Evolutionary conservation across 1,140 invertebrate genomes (phyloP).

Genomic region (Drosophila mojavensis): DNA sequence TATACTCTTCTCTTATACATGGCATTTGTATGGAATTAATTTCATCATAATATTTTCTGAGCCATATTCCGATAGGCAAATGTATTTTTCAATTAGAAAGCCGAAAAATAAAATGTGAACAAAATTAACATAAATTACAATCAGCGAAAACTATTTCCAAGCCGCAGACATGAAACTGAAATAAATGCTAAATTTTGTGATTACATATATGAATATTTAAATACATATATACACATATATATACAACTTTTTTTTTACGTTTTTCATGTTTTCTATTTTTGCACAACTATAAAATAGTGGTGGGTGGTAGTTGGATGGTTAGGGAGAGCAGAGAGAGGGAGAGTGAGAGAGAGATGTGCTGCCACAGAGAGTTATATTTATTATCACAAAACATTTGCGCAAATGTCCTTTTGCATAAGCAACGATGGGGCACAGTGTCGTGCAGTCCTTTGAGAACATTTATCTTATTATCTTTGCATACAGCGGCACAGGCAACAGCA

Average conservation of each 20-base stretch:
- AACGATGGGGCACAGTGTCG: slow-evolving; percentile 66
- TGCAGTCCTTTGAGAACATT: slow-evolving; percentile 81
- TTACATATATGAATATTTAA: slow-evolving; percentile 17
- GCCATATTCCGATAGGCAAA: slow-evolving; percentile 13
- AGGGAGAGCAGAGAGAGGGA: not conserved
- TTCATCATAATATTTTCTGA: not conserved
- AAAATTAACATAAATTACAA: slow-evolving; percentile 74
- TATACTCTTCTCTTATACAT: not conserved
- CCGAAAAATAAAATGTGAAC: slow-evolving; percentile 33
- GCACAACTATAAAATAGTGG: slow-evolving; percentile 8
- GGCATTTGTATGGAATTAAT: not conserved
- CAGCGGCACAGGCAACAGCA: slow-evolving; percentile 50
- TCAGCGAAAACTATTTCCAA: slow-evolving; percentile 63
- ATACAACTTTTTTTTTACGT: slow-evolving; percentile 3
- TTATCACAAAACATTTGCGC: slow-evolving; percentile 82
- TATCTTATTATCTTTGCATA: slow-evolving; percentile 82
- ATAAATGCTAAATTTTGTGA: slow-evolving; percentile 62
- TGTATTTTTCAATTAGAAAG: slow-evolving; percentile 48
- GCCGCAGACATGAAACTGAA: slow-evolving; percentile 62
- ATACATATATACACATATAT: not conserved
- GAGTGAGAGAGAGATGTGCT: slow-evolving; percentile 31
- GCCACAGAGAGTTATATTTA: slow-evolving; percentile 80
- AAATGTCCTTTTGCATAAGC: slow-evolving; percentile 80
- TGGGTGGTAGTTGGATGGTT: not conserved
- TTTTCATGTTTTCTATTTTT: slow-evolving; percentile 23